Conservation (phyloP, 2,113 vertebrate species). For the Podarcis cretensis region DNA sequence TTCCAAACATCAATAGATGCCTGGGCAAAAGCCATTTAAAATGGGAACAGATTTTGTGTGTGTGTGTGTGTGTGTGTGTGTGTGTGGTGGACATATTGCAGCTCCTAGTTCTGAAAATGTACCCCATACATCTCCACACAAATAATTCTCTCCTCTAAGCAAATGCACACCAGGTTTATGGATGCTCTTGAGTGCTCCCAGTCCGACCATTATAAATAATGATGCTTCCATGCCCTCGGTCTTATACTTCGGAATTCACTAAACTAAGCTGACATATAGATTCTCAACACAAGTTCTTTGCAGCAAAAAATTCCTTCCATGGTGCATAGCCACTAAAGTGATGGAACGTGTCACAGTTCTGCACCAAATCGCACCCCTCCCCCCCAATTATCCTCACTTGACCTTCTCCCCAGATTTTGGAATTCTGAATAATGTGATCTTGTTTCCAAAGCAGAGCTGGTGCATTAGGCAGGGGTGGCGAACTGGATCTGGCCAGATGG, state of each 20-base stretch:
- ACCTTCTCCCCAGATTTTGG: background rate
- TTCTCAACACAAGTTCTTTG: conserved; percentile 47
- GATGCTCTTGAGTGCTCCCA: conserved; percentile 68
- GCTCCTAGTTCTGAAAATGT: conserved; percentile 63
- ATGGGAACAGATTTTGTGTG: conserved; percentile 38
- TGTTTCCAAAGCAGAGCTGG: background rate
- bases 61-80: background rate
- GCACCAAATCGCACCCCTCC: too few relatives aligned
- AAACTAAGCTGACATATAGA: conserved; percentile 35
- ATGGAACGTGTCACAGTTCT: background rate
- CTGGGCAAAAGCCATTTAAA: conserved; percentile 59
- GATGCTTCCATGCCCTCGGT: conserved; percentile 62
- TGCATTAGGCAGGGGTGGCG: too few relatives aligned
- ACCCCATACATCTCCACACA: conserved; percentile 68
- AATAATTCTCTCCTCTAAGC: conserved; percentile 71
- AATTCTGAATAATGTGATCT: background rate
- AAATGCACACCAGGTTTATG: conserved; percentile 69
- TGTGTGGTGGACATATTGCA: conserved; percentile 17
- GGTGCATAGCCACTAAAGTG: background rate
- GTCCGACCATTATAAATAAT: conserved; percentile 65
- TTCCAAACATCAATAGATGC: conserved; percentile 63
- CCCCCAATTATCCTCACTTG: background rate
- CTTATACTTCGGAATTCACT: conserved; percentile 64
- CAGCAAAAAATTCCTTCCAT: conserved; percentile 25
- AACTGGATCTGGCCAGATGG: too few relatives aligned